These are phyloP conservation scores for Alcedo quadribrachys DNA, from an alignment of 2,797 vertebrate genomes.

Conservation along the genomic window DNA sequence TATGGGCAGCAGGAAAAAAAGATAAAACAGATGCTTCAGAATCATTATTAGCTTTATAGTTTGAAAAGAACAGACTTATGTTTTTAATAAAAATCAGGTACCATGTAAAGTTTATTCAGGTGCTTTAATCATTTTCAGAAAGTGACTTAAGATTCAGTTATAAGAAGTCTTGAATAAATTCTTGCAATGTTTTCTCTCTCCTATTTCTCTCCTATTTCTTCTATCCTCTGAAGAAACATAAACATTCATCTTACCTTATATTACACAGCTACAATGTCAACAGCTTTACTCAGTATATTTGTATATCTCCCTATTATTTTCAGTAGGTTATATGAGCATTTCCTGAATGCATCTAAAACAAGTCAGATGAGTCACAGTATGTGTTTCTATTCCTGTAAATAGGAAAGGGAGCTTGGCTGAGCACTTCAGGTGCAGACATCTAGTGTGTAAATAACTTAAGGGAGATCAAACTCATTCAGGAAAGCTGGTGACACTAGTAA, in stretches of 20 bases:
- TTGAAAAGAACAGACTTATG: neutral
- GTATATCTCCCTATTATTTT: neutral
- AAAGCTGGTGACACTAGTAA: neutral
- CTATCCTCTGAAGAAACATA: neutral
- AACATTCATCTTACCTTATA: neutral
- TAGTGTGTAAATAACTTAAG: neutral
- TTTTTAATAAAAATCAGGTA: neutral
- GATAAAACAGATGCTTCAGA: neutral
- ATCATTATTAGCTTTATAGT: neutral
- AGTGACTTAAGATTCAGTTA: neutral
- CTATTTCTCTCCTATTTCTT: no score
- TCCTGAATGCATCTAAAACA: neutral
- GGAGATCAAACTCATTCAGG: neutral
- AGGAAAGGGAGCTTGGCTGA: neutral
- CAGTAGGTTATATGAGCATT: neutral
- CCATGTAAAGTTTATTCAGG: neutral
- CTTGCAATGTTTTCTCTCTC: neutral
- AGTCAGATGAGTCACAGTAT: neutral
- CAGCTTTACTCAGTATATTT: neutral
- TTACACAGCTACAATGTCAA: neutral
- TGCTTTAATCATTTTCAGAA: neutral
- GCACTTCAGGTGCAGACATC: neutral
- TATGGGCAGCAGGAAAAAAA: neutral
- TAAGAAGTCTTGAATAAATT: neutral
- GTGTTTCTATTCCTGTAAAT: neutral